phyloP scores from a whole-genome alignment of 2,113 vertebrate genomes.

The Castor canadensis region DNA sequence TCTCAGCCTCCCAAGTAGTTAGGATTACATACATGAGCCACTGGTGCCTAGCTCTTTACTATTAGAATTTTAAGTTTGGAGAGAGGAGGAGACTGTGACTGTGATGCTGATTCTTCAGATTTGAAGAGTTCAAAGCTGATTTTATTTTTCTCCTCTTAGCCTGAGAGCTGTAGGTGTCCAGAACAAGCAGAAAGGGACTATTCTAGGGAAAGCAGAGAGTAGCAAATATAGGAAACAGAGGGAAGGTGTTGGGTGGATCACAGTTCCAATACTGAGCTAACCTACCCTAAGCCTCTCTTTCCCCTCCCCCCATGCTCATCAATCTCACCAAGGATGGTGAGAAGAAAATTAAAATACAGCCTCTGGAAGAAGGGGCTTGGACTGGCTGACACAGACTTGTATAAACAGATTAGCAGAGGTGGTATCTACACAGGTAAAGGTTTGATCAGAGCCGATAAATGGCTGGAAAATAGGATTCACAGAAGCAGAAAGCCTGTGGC shows the following conservation, averaged over 20 bases:
- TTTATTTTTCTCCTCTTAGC: neutral
- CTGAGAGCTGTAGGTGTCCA: neutral
- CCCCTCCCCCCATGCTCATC: neutral
- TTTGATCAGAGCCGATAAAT: neutral
- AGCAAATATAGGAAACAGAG: neutral
- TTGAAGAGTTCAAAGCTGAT: neutral
- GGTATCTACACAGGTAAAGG: neutral
- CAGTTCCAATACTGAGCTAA: neutral
- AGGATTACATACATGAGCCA: too few species aligned
- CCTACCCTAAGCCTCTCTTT: neutral
- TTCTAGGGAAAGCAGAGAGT: neutral
- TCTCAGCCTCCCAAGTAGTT: too few species aligned
- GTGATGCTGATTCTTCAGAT: neutral
- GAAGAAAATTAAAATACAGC: neutral
- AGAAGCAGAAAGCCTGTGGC: neutral
- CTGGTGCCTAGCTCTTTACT: too few species aligned
- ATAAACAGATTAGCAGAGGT: neutral
- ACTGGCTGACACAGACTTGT: neutral
- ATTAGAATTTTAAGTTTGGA: neutral
- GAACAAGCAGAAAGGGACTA: neutral
- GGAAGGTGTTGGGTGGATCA: neutral
- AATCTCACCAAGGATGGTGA: neutral
- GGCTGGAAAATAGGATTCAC: neutral
- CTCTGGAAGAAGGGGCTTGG: neutral
- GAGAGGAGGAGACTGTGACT: neutral